These are phyloP conservation scores for Rambutsinella grinnellia DNA, from an alignment of 2,888 invertebrate genomes.

Conservation along the genomic window DNA sequence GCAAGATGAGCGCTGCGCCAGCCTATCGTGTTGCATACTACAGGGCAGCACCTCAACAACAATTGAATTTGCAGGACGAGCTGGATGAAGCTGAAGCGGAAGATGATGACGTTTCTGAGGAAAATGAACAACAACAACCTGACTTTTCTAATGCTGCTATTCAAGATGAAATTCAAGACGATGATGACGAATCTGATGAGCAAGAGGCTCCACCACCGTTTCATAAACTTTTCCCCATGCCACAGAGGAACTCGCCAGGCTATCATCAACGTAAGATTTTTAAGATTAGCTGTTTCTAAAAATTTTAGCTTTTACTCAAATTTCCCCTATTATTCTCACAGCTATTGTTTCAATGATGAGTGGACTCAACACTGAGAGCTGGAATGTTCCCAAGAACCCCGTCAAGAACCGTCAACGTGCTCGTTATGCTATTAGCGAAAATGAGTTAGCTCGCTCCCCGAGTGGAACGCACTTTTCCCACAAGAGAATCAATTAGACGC, in stretches of 20 bases:
- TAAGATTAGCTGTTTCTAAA: background rate
- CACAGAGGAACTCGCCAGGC: constrained; percentile 27
- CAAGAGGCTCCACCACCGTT: constrained; percentile 41
- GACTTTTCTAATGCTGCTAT: constrained; percentile 11
- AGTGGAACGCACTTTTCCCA: constrained; percentile 40
- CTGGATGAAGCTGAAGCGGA: constrained; percentile 27
- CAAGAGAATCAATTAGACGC: background rate
- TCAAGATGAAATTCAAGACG: constrained; percentile 29
- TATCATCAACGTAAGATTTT: constrained; percentile 39
- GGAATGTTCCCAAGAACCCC: constrained; percentile 40
- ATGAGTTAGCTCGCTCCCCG: constrained; percentile 17
- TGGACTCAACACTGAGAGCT: constrained; percentile 32
- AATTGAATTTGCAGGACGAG: background rate
- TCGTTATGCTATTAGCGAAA: background rate
- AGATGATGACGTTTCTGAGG: constrained; percentile 25
- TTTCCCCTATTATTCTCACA: too few relatives aligned
- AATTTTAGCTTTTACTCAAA: too few relatives aligned
- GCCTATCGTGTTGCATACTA: constrained; percentile 21
- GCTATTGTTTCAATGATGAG: constrained; percentile 41
- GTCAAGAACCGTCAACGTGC: background rate
- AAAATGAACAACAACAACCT: constrained; percentile 6
- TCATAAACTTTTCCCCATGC: constrained; percentile 35
- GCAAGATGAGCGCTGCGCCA: constrained; percentile 47
- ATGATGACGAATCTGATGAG: constrained; percentile 45
- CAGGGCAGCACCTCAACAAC: constrained; percentile 18